Base-by-base conservation (phyloP, 2,888 invertebrate species). In the Nipponacmea schrenckii region DNA sequence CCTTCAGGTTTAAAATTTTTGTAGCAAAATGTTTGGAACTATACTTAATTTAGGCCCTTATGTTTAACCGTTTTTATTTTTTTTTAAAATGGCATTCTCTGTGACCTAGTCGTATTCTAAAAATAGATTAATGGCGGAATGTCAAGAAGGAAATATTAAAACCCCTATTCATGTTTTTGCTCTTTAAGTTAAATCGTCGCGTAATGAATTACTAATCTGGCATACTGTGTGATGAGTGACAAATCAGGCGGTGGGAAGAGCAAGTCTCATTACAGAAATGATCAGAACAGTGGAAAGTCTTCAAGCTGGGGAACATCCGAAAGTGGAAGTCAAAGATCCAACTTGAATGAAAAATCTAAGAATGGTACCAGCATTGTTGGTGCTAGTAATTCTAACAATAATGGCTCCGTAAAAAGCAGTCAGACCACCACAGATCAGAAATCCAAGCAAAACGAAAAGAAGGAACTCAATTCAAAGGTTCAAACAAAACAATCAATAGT, bases 211-310 rank as follows among this genome's bases (percentile, higher is more conserved):
- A 15, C 62, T 31, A 62, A 67, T 70, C 48, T 64, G 56, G 64
- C 48, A 66, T 24, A 62, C 27, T 72, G 63, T 77, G 80, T 77
- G 73, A 84, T 84, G 84, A 84, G 80, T 80, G 84, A 84, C 69
- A 76, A 78, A 74, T 82, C 81, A 65, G 78, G 77, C 75, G 82
- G 80, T 72, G 78, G 75, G 70, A 82, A 76, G 73, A 77, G 77
- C 71, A 83, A 79, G 75, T 74, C 80, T 69, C 74, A 74, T 71
- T 82, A 83, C 64, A 78, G 76, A 67, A 77, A 79, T 76, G 78
- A 81, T 73, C 77, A 71, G 27, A 73, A 67, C 24, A 72, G 75
- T 66, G 76, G 74, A 62, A 77, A 71, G 62, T 70, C 65, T 24
- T 68, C 71, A 31, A 72, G 39, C 10, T 39, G 74, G 48, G 77